phyloP scores from a whole-genome alignment of 2,888 invertebrate species.

The Drosophila paramelanica region DNA sequence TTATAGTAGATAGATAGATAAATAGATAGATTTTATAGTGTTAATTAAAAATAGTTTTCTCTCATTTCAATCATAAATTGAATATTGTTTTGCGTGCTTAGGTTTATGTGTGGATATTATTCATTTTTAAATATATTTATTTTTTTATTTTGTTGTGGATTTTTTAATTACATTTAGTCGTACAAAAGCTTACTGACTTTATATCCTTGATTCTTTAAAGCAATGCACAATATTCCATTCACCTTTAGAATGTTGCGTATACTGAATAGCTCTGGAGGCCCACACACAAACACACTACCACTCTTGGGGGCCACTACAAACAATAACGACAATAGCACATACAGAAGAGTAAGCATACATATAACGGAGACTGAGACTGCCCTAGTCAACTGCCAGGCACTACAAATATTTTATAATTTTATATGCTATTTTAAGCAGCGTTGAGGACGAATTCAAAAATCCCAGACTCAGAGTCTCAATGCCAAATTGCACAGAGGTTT shows the following conservation, averaged over 20 bases:
- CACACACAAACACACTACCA: not conserved
- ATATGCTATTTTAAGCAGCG: slow-evolving; percentile 53
- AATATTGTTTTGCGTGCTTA: too few relatives aligned
- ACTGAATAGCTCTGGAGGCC: not conserved
- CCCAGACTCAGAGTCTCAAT: slow-evolving; percentile 19
- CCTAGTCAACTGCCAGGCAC: slow-evolving; percentile 42
- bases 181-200: not conserved
- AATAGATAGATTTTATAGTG: too few relatives aligned
- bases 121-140: too few relatives aligned
- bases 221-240: not conserved
- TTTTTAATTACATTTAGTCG: not conserved
- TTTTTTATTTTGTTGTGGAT: not conserved
- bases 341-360: slow-evolving; percentile 23
- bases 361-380: slow-evolving; percentile 37
- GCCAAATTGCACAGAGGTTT: slow-evolving; percentile 25
- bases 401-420: slow-evolving; percentile 71
- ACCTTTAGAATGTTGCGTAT: slow-evolving; percentile 7
- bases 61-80: not conserved
- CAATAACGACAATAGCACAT: slow-evolving; percentile 18
- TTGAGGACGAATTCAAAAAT: slow-evolving; percentile 28
- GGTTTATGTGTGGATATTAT: too few relatives aligned
- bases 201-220: not conserved
- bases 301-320: slow-evolving; percentile 24
- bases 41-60: too few relatives aligned
- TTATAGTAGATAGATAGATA: too few relatives aligned